Conservation (phyloP, 2,113 vertebrate genomes). For the Elaphurus davidianus region DNA sequence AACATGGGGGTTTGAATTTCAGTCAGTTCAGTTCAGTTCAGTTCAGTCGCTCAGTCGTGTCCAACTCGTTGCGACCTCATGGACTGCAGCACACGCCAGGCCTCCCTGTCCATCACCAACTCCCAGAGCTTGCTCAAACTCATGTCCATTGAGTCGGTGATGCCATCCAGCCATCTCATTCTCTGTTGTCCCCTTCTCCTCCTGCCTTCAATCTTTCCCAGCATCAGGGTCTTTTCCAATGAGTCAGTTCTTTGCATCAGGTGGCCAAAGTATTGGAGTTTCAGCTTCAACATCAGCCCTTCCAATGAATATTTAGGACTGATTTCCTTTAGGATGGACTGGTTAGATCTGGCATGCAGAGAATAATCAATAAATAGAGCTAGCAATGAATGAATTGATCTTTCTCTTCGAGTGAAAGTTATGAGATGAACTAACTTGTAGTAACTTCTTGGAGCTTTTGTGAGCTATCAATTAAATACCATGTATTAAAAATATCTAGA, state of each 20-base stretch:
- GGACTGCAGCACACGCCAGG: rapidly evolving
- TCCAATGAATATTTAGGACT: background rate
- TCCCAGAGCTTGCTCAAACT: background rate
- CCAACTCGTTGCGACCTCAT: background rate
- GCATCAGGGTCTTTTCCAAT: background rate
- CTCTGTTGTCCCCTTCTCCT: background rate
- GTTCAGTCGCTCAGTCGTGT: background rate
- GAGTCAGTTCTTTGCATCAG: background rate
- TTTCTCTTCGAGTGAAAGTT: background rate
- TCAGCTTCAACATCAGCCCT: background rate
- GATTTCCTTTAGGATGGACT: background rate
- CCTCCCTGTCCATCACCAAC: background rate
- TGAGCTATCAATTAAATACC: background rate
- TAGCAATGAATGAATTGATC: background rate
- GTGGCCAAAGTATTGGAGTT: background rate
- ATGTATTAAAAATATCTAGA: background rate
- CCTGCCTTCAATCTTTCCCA: background rate
- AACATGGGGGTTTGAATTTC: background rate
- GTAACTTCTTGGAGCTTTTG: background rate
- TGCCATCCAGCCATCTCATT: background rate
- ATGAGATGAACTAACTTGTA: background rate
- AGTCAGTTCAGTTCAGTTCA: background rate
- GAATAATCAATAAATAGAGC: background rate
- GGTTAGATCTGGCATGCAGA: background rate
- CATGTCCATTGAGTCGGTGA: background rate